phyloP scores from a whole-genome alignment of 1,140 invertebrate species.

The Euborellia annulipes region DNA sequence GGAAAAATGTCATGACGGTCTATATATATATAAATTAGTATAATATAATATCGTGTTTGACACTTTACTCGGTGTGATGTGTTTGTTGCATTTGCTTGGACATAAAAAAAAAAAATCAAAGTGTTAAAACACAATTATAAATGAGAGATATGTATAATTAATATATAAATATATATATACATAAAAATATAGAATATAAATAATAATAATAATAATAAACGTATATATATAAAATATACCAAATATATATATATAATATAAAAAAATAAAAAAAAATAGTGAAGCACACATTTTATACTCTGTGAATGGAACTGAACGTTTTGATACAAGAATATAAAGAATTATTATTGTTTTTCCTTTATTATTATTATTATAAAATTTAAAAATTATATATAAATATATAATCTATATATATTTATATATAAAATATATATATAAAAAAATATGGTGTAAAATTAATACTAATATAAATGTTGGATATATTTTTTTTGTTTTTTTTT shows the following conservation, averaged over 20 bases:
- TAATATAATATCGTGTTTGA: too few relatives aligned
- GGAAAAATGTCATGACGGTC: conserved; percentile 13
- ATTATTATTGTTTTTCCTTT: conserved; percentile 3
- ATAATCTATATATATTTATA: conserved; percentile 7
- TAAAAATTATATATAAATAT: conserved; percentile 8
- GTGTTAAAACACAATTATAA: not conserved
- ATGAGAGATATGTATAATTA: not conserved
- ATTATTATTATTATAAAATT: not conserved
- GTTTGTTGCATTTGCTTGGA: not conserved
- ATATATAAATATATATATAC: conserved; percentile 1
- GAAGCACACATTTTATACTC: conserved; percentile 5
- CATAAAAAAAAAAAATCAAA: not conserved
- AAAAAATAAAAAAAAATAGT: not conserved
- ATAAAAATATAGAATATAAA: not conserved
- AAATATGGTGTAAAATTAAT: too few relatives aligned
- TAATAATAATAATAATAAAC: conserved; percentile 6
- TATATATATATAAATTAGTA: too few relatives aligned
- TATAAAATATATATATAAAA: too few relatives aligned
- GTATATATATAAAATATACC: too few relatives aligned
- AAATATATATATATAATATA: not conserved
- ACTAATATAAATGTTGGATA: too few relatives aligned
- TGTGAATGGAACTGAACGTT: conserved; percentile 5
- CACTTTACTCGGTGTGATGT: too few relatives aligned
- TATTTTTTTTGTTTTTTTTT: too few relatives aligned
- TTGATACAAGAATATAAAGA: conserved; percentile 11